Percentiles rank a stretch among this genome's conserved stretches.
phyloP scores from a whole-genome alignment of 2,113 vertebrate genomes.

The Peromyscus californicus region DNA sequence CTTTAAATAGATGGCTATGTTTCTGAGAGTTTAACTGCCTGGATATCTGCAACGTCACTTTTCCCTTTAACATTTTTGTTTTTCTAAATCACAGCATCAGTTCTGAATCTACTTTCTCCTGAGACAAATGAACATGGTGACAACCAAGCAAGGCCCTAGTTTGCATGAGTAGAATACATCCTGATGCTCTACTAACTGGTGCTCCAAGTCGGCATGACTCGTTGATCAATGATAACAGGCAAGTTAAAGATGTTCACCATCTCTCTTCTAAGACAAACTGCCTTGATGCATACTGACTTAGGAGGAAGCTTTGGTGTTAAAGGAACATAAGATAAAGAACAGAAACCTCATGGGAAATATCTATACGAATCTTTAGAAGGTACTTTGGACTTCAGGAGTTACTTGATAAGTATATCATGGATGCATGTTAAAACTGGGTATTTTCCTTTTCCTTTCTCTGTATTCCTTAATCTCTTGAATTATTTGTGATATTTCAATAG shows the following conservation, averaged over 20 bases:
- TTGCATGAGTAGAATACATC: not conserved
- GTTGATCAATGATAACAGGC: not conserved
- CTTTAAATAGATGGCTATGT: not conserved
- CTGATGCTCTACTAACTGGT: not conserved
- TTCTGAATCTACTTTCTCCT: not conserved
- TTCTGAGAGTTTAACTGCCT: not conserved
- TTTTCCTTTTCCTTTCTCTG: not conserved
- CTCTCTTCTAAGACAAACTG: constrained; percentile 7
- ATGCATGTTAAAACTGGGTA: not conserved
- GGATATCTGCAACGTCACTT: not conserved
- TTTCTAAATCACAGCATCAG: not conserved
- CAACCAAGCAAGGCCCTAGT: not conserved
- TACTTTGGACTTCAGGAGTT: not conserved
- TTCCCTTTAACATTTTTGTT: not conserved
- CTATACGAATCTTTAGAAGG: not conserved
- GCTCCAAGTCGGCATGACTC: not conserved
- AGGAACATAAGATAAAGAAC: not conserved
- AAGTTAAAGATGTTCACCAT: not conserved
- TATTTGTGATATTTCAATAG: not conserved
- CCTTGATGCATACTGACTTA: not conserved
- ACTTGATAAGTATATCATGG: not conserved
- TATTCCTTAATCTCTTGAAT: not conserved
- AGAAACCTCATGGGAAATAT: not conserved
- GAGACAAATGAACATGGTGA: not conserved
- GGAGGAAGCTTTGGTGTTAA: not conserved